These are phyloP conservation scores for Chaetodon trifascialis DNA, from an alignment of 2,113 vertebrate genomes.

Conservation along the genomic window DNA sequence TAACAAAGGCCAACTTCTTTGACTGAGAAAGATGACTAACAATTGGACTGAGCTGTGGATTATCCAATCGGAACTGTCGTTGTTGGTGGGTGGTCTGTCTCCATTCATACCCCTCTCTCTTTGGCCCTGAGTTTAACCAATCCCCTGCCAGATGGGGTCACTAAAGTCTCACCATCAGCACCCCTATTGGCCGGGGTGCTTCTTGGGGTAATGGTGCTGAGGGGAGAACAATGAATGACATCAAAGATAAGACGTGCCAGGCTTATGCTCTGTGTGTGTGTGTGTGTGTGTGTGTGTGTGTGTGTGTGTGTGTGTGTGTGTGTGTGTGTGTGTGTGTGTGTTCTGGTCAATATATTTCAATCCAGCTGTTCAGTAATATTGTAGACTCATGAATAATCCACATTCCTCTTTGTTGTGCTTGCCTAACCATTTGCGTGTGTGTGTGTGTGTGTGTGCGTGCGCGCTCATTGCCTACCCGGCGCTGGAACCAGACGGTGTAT, in stretches of 20 bases:
- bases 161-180: conserved; percentile 70
- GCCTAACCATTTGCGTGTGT: conserved; percentile 4
- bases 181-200: conserved; percentile 66
- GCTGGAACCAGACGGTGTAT: conserved; percentile 62
- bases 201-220: conserved; percentile 28
- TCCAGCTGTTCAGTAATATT: conserved; percentile 52
- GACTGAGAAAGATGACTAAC: conserved; percentile 54
- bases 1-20: conserved; percentile 53
- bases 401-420: conserved; percentile 48
- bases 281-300: conserved; percentile 22
- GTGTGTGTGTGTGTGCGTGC: background rate
- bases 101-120: conserved; percentile 18
- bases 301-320: conserved; percentile 24
- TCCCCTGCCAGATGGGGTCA: conserved; percentile 81
- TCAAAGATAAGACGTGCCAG: conserved; percentile 37
- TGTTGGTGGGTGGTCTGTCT: conserved; percentile 72
- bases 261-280: conserved; percentile 16
- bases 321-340: conserved; percentile 26
- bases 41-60: conserved; percentile 39
- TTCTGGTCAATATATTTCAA: conserved; percentile 45
- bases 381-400: conserved; percentile 54
- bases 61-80: conserved; percentile 68
- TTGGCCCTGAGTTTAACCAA: conserved; percentile 63
- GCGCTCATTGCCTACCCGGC: conserved; percentile 5
- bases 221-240: conserved; percentile 50